Conservation (phyloP, 2,888 invertebrate genomes). For the Amiota minor region DNA sequence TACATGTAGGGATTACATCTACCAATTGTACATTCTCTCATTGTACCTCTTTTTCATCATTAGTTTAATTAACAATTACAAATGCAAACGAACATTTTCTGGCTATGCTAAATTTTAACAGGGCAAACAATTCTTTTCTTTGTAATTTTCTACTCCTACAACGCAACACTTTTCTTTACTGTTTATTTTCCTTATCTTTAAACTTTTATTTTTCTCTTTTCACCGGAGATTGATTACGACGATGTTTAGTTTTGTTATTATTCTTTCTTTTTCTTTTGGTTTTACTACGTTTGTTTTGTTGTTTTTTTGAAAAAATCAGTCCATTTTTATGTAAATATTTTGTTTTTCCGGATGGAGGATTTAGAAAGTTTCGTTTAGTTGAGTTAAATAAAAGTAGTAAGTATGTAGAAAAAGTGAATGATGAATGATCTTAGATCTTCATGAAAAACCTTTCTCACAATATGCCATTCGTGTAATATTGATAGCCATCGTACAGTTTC, state of each 20-base stretch:
- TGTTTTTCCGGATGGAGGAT: neutral
- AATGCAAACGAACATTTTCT: slow-evolving; percentile 13
- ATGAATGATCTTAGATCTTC: slow-evolving; percentile 69
- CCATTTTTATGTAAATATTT: slow-evolving; percentile 20
- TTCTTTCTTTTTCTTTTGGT: neutral
- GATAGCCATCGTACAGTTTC: slow-evolving; percentile 98
- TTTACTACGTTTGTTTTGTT: neutral
- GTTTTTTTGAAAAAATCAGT: slow-evolving; percentile 20
- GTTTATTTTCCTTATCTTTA: too few species aligned
- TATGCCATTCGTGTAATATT: slow-evolving; percentile 98
- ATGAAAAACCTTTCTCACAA: slow-evolving; percentile 75
- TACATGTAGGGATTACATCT: neutral
- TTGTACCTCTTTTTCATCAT: slow-evolving; percentile 3
- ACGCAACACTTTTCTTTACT: neutral
- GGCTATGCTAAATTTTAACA: slow-evolving; percentile 4
- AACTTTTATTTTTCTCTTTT: neutral
- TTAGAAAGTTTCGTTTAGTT: neutral
- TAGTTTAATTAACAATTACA: slow-evolving; percentile 4
- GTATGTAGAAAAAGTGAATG: neutral
- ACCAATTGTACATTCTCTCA: too few species aligned
- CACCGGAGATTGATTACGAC: neutral
- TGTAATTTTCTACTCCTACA: neutral
- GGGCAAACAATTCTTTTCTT: neutral
- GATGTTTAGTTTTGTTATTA: neutral
- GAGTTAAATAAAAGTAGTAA: neutral